Base-by-base conservation (phyloP, 2,888 invertebrate genomes). In the Tetragonisca angustula region DNA sequence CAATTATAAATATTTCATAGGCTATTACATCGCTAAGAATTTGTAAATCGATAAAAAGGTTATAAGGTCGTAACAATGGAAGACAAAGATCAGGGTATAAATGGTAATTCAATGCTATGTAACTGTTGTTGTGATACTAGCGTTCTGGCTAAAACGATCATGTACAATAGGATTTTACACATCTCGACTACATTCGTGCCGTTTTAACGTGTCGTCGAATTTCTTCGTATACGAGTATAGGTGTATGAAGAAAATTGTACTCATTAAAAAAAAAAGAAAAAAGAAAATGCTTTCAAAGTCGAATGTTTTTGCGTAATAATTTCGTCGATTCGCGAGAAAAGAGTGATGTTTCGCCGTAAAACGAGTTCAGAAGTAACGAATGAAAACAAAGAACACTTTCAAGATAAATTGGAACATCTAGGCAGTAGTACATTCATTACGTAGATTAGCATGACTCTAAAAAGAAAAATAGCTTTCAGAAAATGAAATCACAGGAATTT, bases 361-460 rank as follows among this genome's bases (percentile, higher is more conserved):
- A 69, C 52, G n/a, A 64, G 56, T 52, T 27, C n/a, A 32, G 43
- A 64, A 70, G 52, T 50, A 43, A 24, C 17, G 15, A 52, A 11
- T 43, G 9, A 52, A 21, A 67, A 71, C 50, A 50, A 61, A 73
- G 65, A 81, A 76, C 61, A 84, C 76, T 76, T 67, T 68, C 27
- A 54, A n/a, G 69, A 75, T 64, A 79, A 71, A 79, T 82, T 75
- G 79, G 69, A 86, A 86, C 83, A 83, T 79, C 79, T 69, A 59
- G 82, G 82, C 85, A 77, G 82, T 82, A 76, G 75, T 52, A 59
- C 17, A 49, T 75, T 79, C 67, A 50, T 75, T 65, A 77, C 27
- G 32, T 27, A n/a, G 11, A 13, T 43, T 65, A 75, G 24, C 24
- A 19, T 19, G 19, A 70, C 36, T 43, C n/a, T 13, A n/a, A n/a